phyloP scores from a whole-genome alignment of 2,797 vertebrate species.

The Selene dorsalis region DNA sequence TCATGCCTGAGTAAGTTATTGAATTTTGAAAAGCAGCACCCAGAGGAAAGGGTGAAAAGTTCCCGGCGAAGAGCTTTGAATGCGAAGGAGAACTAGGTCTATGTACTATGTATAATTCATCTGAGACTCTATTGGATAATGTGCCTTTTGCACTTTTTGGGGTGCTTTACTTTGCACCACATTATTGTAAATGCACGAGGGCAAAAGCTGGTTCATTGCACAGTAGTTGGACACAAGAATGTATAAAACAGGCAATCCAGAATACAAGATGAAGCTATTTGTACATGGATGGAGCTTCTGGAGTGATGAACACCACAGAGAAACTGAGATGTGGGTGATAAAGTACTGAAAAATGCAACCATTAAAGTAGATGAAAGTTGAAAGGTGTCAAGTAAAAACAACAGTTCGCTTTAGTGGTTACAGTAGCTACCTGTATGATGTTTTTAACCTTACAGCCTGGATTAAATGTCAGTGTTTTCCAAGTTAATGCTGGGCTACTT shows the following conservation, averaged over 20 bases:
- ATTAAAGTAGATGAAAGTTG: neutral
- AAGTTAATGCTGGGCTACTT: neutral
- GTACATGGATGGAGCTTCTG: neutral
- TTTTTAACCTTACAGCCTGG: neutral
- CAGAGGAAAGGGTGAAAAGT: slow-evolving; percentile 44
- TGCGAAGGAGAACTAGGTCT: slow-evolving; percentile 10
- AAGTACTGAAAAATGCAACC: neutral
- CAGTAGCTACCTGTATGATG: neutral
- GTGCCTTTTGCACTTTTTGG: neutral
- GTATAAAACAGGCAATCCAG: neutral
- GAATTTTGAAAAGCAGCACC: slow-evolving; percentile 42
- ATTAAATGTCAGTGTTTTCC: neutral
- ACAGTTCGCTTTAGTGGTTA: neutral
- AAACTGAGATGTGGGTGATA: neutral
- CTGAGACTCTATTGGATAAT: slow-evolving; percentile 6
- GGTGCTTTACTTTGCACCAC: neutral
- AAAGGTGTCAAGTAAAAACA: neutral
- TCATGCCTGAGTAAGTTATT: slow-evolving; percentile 38
- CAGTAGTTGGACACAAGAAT: neutral
- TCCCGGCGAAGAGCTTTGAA: slow-evolving; percentile 11
- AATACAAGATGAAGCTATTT: neutral
- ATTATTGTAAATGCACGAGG: slow-evolving; percentile 7
- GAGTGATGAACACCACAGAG: neutral
- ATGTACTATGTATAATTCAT: slow-evolving; percentile 10
- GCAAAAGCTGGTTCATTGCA: neutral